Evolutionary conservation across 2,797 vertebrate species (phyloP).

Genomic region (Pachyuromys duprasi): DNA sequence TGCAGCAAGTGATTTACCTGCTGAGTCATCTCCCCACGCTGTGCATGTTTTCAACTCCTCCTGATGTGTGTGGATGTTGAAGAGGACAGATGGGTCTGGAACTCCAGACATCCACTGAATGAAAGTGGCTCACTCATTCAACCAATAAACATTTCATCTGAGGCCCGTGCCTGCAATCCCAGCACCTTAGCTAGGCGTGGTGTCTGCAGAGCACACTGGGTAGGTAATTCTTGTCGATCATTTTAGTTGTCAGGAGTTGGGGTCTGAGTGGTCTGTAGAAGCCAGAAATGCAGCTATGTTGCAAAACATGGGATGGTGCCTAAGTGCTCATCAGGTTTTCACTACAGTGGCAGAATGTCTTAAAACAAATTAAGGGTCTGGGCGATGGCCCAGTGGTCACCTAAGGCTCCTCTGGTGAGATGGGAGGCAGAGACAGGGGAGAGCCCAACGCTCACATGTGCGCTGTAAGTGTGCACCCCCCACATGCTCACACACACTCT

Average conservation of each 20-base stretch:
- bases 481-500: too few species aligned
- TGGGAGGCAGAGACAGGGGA: not conserved
- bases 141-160: not conserved
- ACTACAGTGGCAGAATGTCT: not conserved
- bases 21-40: not conserved
- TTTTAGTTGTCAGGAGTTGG: not conserved
- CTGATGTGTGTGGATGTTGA: accelerated
- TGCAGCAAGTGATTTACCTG: not conserved
- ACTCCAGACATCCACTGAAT: not conserved
- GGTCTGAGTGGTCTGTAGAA: not conserved
- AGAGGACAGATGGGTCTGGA: not conserved
- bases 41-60: not conserved
- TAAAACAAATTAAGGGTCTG: not conserved
- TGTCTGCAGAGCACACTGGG: not conserved
- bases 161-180: not conserved
- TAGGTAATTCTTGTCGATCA: not conserved
- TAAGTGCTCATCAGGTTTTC: not conserved
- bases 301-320: not conserved
- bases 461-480: too few species aligned
- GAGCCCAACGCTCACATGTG: not conserved
- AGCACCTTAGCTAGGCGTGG: not conserved
- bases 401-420: not conserved
- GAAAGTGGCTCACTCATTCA: not conserved
- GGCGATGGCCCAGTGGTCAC: not conserved
- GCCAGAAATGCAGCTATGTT: not conserved